phyloP scores from a whole-genome alignment of 2,888 invertebrate genomes.

The Lottia scabra region DNA sequence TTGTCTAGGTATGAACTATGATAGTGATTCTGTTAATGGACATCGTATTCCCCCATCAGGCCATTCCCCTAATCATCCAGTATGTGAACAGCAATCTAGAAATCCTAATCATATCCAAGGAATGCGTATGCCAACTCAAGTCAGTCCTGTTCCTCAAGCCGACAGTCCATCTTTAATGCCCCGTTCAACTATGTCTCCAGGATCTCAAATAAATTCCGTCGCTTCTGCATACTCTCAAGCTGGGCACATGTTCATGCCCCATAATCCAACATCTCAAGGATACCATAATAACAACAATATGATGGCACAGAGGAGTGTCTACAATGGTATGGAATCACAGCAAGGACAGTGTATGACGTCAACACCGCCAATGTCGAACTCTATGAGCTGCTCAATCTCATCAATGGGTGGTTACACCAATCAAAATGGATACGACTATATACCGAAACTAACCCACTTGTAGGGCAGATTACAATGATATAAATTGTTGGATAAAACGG shows the following conservation, averaged over 20 bases:
- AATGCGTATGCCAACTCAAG: constrained; percentile 9
- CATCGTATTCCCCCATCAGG: constrained; percentile 26
- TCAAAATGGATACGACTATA: constrained; percentile 57
- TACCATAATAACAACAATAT: constrained; percentile 15
- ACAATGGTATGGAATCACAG: constrained; percentile 42
- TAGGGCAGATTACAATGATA: constrained; percentile 24
- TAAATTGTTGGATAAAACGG: no score
- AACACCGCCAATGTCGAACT: constrained; percentile 42
- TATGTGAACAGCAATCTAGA: constrained; percentile 24
- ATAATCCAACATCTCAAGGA: constrained; percentile 21
- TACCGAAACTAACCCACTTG: constrained; percentile 62
- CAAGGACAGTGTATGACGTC: constrained; percentile 42
- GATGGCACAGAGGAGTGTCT: constrained; percentile 39
- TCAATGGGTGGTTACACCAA: constrained; percentile 44
- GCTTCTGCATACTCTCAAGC: constrained; percentile 36
- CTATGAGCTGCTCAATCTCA: constrained; percentile 50
- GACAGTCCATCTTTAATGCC: constrained; percentile 35
- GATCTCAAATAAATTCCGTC: constrained; percentile 19
- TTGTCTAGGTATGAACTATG: constrained; percentile 33
- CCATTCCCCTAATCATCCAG: constrained; percentile 44
- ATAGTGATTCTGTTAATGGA: constrained; percentile 19
- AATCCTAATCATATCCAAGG: constrained; percentile 5
- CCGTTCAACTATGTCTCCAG: constrained; percentile 31
- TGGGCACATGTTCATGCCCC: constrained; percentile 30
- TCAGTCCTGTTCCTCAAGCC: constrained; percentile 21